These are phyloP conservation scores for Leptonema lineaticorne DNA, from an alignment of 1,140 invertebrate genomes.

Conservation along the genomic window DNA sequence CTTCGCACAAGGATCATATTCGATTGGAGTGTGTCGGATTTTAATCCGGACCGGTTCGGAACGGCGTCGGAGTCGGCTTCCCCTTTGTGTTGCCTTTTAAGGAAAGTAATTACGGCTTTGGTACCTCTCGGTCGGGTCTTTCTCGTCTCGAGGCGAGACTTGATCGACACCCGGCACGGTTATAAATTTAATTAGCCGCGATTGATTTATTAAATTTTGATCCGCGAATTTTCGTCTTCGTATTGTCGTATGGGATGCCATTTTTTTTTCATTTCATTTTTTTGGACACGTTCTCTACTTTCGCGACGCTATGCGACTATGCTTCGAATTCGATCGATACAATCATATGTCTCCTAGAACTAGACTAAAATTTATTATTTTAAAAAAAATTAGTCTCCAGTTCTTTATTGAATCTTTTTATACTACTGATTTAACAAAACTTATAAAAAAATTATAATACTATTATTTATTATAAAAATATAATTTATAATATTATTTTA, in stretches of 20 bases:
- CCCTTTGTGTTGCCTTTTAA: constrained; percentile 51
- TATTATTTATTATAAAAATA: too few species aligned
- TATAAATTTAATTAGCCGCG: constrained; percentile 40
- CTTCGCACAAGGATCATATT: neutral
- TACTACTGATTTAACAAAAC: too few species aligned
- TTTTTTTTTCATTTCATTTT: constrained; percentile 13
- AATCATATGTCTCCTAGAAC: neutral
- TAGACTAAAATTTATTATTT: neutral
- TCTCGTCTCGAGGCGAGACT: constrained; percentile 26
- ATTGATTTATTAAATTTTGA: constrained; percentile 40
- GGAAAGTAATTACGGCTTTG: constrained; percentile 49
- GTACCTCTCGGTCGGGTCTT: constrained; percentile 13
- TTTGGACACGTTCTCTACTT: too few species aligned
- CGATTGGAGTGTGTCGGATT: neutral
- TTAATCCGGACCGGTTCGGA: neutral
- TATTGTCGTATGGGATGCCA: neutral
- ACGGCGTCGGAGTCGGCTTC: constrained; percentile 44
- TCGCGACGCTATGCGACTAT: too few species aligned
- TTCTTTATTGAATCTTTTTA: too few species aligned
- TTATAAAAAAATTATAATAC: too few species aligned
- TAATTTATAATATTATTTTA: too few species aligned
- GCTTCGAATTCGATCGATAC: neutral
- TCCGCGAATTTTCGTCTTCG: constrained; percentile 28
- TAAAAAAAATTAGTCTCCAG: too few species aligned
- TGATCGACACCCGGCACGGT: constrained; percentile 32